Percentiles rank a stretch among this genome's conserved stretches.
Conservation (phyloP, 30 jellyfish, hydroid and myxozoan species). For the Aurelia aurita region DNA sequence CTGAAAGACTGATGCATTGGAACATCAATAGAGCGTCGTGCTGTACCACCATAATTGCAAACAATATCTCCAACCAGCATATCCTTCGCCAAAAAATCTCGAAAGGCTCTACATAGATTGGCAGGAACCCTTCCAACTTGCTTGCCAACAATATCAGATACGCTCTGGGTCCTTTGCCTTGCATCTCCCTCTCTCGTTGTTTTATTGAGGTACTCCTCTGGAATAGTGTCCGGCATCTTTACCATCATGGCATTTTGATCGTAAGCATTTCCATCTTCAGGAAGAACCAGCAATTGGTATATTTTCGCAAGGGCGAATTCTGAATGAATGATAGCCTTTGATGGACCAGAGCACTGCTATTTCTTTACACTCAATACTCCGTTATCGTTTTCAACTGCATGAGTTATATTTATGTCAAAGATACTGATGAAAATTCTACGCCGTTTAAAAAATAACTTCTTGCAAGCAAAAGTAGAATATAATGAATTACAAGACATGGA, state of each 20-base stretch:
- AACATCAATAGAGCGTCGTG: neutral
- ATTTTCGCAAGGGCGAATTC: neutral
- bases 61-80: neutral
- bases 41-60: neutral
- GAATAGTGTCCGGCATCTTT: no score
- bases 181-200: neutral
- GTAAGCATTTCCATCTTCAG: no score
- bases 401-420: no score
- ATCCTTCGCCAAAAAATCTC: neutral
- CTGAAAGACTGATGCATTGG: neutral
- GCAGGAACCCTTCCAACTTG: conserved; percentile 15
- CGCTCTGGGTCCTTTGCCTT: neutral
- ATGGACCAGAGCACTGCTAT: neutral
- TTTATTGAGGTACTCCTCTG: no score
- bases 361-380: neutral
- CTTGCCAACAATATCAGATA: neutral
- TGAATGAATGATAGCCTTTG: neutral
- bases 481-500: no score
- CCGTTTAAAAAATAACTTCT: no score
- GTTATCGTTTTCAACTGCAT: no score
- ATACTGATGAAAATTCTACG: no score
- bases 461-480: no score
- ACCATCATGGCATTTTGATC: conserved; percentile 15
- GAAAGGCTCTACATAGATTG: neutral
- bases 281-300: neutral